Conservation (phyloP, 1,140 invertebrate genomes). For the Mercenaria mercenaria region DNA sequence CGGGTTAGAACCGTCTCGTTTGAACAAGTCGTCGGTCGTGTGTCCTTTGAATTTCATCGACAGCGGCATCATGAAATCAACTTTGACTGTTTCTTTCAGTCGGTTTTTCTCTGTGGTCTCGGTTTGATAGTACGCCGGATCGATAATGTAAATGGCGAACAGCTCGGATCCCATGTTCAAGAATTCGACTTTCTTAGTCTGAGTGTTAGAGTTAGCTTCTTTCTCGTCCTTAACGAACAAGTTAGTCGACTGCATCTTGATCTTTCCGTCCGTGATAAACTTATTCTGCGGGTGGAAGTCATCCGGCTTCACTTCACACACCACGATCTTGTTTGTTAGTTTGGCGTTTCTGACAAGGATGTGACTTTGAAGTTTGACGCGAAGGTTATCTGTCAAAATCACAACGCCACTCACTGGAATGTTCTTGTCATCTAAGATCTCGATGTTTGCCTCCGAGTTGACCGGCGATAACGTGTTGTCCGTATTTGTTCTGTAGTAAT, state of each 20-base stretch:
- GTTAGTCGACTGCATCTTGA: not conserved
- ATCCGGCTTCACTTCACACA: constrained; percentile 3
- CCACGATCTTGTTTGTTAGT: not conserved
- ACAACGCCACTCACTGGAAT: constrained; percentile 28
- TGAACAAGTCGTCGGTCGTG: constrained; percentile 1
- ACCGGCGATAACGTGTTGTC: constrained; percentile 18
- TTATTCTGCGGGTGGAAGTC: constrained; percentile 19
- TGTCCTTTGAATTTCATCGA: not conserved
- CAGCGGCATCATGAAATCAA: constrained; percentile 29
- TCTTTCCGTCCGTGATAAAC: constrained; percentile 17
- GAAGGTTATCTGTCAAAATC: not conserved
- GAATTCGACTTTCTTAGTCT: constrained; percentile 18
- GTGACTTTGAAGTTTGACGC: constrained; percentile 9
- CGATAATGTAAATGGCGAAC: not conserved
- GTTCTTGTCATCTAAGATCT: not conserved
- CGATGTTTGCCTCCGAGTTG: not conserved
- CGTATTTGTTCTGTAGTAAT: not conserved
- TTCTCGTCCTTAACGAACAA: constrained; percentile 6
- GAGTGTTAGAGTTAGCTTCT: not conserved
- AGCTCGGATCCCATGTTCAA: not conserved
- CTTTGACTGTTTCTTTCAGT: constrained; percentile 5
- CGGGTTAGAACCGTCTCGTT: constrained; percentile 11
- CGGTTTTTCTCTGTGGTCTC: not conserved
- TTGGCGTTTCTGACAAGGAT: not conserved
- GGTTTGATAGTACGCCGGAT: constrained; percentile 19